A percentile compares a stretch with the other conserved stretches of the same genome.
Conservation (phyloP, 2,797 vertebrate genomes). For the Numenius phaeopus region DNA sequence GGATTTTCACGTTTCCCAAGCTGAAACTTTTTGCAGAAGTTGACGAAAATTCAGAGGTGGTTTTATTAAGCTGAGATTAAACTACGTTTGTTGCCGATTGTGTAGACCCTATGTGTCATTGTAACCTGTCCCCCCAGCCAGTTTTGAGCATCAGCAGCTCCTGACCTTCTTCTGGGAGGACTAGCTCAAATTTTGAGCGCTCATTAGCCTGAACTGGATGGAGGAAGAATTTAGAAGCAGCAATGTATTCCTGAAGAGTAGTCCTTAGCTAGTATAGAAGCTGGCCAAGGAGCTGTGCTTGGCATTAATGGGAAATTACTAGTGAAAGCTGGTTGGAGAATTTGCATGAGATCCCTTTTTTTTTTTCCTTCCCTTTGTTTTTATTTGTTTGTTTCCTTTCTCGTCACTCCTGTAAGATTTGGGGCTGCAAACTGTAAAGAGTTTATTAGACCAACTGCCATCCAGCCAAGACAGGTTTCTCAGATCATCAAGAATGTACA, state of each 20-base stretch:
- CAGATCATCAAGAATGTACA: neutral
- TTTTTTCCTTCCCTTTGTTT: rapidly evolving
- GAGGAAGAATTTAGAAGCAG: neutral
- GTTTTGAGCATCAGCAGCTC: neutral
- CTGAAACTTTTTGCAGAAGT: neutral
- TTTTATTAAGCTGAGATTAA: neutral
- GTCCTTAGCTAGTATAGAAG: neutral
- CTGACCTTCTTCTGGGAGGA: neutral
- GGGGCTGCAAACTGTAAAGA: neutral
- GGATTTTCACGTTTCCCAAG: neutral
- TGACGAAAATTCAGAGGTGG: neutral
- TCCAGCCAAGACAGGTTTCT: neutral
- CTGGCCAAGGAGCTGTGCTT: neutral
- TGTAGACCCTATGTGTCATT: rapidly evolving
- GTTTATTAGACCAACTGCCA: neutral
- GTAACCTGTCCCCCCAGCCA: rapidly evolving
- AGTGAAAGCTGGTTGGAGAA: neutral
- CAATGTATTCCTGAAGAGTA: neutral
- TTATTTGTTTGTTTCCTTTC: neutral
- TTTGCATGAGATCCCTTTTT: neutral
- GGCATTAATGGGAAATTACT: neutral
- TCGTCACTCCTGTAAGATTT: neutral
- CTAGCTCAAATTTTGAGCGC: neutral
- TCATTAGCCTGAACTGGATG: neutral
- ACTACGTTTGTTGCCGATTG: neutral